Base-by-base conservation (phyloP, 1,140 invertebrate species). In the Laodelphax striatellus region DNA sequence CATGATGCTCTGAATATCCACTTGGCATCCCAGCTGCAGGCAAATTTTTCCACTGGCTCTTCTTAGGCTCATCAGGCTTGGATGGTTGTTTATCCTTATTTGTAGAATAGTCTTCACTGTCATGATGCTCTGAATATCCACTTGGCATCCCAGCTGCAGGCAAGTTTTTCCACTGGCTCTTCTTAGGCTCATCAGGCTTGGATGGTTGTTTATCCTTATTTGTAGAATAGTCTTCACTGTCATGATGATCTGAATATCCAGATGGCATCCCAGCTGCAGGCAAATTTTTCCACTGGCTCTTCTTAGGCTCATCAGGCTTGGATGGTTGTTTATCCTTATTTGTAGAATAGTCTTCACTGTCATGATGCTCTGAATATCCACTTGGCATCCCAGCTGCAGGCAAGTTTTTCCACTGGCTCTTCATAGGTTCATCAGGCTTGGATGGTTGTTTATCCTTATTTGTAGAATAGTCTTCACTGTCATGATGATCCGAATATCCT, bases 201-300 rank as follows among this genome's bases (percentile, higher is more conserved):
- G 43, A 14, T 13, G n/a, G 21, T 8, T 50, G 14, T 44, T 44
- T 44, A 24, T 10, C 17, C 28, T 58, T 46, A 8, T 42, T 38
- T 9, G 10, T 52, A 17, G 19, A 22, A 11, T 16, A 44, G 50
- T 52, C 22, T 8, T 60, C 52, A 34, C 16, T 50, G 17, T 17
- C 16, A 19, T 38, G 52, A 46, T 55, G 54, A 2, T 43, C 43
- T 19, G 22, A 38, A 52, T 19, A 31, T 21, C 52, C n/a, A 16
- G 22, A 24, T 2, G 57, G 46, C 41, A 52, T 59, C 28, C 57
- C 57, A 46, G 57, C 57, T 21, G 42, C 57, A 22, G 57, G 57
- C 10, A 52, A 22, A n/a, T 22, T 34, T 31, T 50, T 50, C 46
- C 46, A 50, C 21, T 50, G 46, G 6, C 46, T 54, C 41, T 34